These are phyloP conservation scores for Sarcoramphus papa DNA, from an alignment of 2,797 vertebrate genomes.

Conservation along the genomic window DNA sequence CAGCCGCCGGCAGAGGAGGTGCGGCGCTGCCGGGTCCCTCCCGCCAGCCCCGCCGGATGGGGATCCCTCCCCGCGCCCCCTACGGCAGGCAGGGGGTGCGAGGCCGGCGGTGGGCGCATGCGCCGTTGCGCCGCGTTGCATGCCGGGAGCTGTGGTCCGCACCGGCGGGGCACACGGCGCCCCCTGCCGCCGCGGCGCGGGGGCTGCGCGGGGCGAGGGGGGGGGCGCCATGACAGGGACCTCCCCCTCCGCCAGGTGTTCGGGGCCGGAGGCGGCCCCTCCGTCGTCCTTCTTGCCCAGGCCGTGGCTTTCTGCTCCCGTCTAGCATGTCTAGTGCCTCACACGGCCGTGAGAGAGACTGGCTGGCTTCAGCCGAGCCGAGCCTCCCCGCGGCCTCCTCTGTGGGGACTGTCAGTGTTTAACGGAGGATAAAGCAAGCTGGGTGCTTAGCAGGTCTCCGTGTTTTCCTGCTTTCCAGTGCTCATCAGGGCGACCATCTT, in stretches of 20 bases:
- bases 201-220: fast-evolving
- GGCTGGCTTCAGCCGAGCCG: background rate
- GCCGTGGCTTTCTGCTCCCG: fast-evolving
- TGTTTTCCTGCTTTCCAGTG: background rate
- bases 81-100: fast-evolving
- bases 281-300: fast-evolving
- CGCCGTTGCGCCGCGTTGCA: fast-evolving
- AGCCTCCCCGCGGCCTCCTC: fast-evolving
- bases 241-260: fast-evolving
- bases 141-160: background rate
- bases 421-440: background rate
- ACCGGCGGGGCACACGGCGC: fast-evolving
- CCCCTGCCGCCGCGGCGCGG: background rate
- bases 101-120: fast-evolving
- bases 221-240: fast-evolving
- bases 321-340: fast-evolving
- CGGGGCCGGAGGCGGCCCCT: fast-evolving
- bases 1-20: background rate
- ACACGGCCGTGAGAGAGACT: fast-evolving
- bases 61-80: too few species aligned
- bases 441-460: too few species aligned
- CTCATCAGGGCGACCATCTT: background rate
- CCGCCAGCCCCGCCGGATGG: fast-evolving
- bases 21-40: fast-evolving
- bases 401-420: background rate